Conservation (phyloP, 2,797 vertebrate species). For the Hylomyscus alleni region DNA sequence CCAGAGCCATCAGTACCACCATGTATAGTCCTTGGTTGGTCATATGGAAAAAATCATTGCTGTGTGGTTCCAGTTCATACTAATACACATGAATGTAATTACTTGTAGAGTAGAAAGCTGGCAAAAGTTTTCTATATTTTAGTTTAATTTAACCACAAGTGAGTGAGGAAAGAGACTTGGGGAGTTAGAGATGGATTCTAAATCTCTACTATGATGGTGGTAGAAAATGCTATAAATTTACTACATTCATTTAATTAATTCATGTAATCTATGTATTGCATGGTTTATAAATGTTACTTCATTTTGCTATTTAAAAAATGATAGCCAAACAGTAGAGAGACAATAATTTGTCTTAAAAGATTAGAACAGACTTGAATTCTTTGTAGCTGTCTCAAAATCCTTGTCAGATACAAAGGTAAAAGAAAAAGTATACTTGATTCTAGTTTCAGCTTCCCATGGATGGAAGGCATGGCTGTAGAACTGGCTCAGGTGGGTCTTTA, state of each 20-base stretch:
- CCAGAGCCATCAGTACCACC: no score
- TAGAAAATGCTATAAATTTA: not conserved
- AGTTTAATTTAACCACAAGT: not conserved
- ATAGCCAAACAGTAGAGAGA: not conserved
- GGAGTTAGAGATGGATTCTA: not conserved
- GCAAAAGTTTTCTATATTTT: not conserved
- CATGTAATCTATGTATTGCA: not conserved
- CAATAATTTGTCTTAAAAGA: slow-evolving; percentile 39
- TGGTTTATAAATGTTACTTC: not conserved
- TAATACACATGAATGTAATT: not conserved
- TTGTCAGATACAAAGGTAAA: not conserved
- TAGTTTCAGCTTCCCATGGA: not conserved
- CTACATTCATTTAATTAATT: not conserved
- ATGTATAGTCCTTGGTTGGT: no score
- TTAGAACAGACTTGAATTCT: not conserved
- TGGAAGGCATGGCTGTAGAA: not conserved
- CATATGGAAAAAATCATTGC: not conserved
- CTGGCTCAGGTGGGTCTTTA: no score
- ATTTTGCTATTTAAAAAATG: not conserved
- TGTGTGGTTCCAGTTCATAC: not conserved
- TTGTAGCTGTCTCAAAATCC: not conserved
- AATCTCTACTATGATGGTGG: not conserved
- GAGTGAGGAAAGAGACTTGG: not conserved
- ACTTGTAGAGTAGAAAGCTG: not conserved
- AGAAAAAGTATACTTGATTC: not conserved